Base-by-base conservation (phyloP, 2,888 invertebrate genomes). In the Strigamia maritima region DNA sequence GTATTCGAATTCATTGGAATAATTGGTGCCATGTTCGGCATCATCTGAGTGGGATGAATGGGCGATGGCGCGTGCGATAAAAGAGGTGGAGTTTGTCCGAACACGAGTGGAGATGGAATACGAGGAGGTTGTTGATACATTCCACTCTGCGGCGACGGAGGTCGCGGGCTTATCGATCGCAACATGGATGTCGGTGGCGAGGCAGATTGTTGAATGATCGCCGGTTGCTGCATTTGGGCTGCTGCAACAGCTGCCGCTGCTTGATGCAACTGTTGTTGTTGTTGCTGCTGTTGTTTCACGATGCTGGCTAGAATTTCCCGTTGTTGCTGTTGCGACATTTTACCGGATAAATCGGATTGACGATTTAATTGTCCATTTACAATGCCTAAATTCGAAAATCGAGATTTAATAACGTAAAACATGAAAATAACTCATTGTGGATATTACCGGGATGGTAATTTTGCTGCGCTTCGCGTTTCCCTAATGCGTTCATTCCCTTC, bases 241-340 rank as follows among this genome's bases (percentile, higher is more conserved):
- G 49, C 77, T 12, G 77, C 77, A 16, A 80, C 79, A 10, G 80
- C 76, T 19, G 79, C 75, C 1, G 79, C 40, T 38, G 76, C 80
- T 40, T 80, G 80, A 0, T 76, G 76, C 40, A 79, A 28, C 19
- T 81, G 80, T 49, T 81, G 81, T 74, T 81, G 82, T 81, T 75
- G 80, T 24, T 82, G 82, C 54, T 81, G 85, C 79, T 88, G 88
- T 83, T 88, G 85, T 83, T 90, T 91, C 80, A 93, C 86, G 80
- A 92, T 91, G 81, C 90, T 90, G 81, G 90, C 88, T 81, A 93
- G 87, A 83, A 92, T 89, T 83, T 93, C 93, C 54, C 92, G 89
- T 28, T 19, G 79, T 10, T 77, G 77, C 14, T 77, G 77, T n/a
- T 77, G 77, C 49, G 26, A 26, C 76, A 44, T 22, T 40, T 76